Conservation (phyloP, 2,888 invertebrate genomes). For the Orthonevra nobilis region DNA sequence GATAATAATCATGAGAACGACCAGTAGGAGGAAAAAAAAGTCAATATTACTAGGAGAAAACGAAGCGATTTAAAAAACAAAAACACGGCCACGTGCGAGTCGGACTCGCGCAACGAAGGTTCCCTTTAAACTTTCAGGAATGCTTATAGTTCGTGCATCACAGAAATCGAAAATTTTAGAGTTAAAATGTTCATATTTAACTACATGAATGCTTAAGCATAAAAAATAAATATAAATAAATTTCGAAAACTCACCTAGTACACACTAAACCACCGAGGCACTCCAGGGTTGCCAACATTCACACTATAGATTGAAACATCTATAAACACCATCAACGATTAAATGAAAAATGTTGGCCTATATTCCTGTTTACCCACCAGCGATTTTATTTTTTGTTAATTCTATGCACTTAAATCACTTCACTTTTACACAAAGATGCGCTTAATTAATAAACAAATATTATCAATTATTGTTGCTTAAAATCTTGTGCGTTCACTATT, state of each 20-base stretch:
- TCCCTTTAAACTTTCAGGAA: too few relatives aligned
- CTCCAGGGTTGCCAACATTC: conserved; percentile 81
- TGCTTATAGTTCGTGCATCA: too few relatives aligned
- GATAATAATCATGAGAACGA: too few relatives aligned
- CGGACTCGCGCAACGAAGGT: too few relatives aligned
- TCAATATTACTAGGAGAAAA: too few relatives aligned
- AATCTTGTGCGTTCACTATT: conserved; percentile 56
- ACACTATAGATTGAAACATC: conserved; percentile 75
- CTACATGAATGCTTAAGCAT: too few relatives aligned
- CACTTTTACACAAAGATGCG: conserved; percentile 27
- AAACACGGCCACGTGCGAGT: too few relatives aligned
- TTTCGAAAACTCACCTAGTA: conserved; percentile 81
- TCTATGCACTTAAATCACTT: conserved; percentile 15
- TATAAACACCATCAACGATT: conserved; percentile 67
- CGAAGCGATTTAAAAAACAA: too few relatives aligned
- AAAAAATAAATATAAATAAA: too few relatives aligned
- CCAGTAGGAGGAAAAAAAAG: too few relatives aligned
- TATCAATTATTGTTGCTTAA: conserved; percentile 29
- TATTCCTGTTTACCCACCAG: conserved; percentile 28
- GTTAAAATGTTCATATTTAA: too few relatives aligned
- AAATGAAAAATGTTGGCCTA: conserved; percentile 41
- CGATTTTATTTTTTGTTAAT: conserved; percentile 17
- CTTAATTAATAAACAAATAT: conserved; percentile 18
- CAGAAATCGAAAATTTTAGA: too few relatives aligned
- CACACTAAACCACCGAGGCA: conserved; percentile 81